Conservation (phyloP, 2,797 vertebrate genomes). For the Lycodopsis pacificus region DNA sequence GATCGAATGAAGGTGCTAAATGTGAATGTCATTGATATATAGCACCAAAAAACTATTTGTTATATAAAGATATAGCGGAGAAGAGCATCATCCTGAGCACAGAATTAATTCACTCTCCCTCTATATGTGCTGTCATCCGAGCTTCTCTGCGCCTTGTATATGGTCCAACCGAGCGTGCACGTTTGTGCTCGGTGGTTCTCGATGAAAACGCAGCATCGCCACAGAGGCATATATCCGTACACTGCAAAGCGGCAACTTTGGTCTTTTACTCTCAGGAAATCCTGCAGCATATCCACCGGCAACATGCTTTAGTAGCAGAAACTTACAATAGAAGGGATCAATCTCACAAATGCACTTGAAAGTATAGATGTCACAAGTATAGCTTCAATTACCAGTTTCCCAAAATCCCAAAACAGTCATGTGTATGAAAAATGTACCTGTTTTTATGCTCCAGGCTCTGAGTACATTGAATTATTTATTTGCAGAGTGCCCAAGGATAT, state of each 20-base stretch:
- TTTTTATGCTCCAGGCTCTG: slow-evolving; percentile 59
- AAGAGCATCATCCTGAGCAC: background rate
- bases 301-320: slow-evolving; percentile 8
- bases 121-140: background rate
- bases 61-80: background rate
- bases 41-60: background rate
- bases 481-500: slow-evolving; percentile 49
- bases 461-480: slow-evolving; percentile 78
- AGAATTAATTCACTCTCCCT: background rate
- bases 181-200: background rate
- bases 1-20: background rate
- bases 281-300: background rate
- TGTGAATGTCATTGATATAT: background rate
- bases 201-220: background rate
- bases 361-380: background rate
- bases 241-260: background rate
- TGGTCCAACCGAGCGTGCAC: background rate
- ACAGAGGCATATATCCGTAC: no score
- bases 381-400: slow-evolving; percentile 20
- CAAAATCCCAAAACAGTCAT: slow-evolving; percentile 44
- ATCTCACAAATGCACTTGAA: background rate
- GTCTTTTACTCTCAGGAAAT: slow-evolving; percentile 19
- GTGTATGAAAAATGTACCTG: slow-evolving; percentile 78
- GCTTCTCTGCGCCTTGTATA: background rate
- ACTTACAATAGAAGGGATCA: background rate